Evolutionary conservation across 2,888 invertebrate species (phyloP).

Genomic region (Lysandra bellargus): DNA sequence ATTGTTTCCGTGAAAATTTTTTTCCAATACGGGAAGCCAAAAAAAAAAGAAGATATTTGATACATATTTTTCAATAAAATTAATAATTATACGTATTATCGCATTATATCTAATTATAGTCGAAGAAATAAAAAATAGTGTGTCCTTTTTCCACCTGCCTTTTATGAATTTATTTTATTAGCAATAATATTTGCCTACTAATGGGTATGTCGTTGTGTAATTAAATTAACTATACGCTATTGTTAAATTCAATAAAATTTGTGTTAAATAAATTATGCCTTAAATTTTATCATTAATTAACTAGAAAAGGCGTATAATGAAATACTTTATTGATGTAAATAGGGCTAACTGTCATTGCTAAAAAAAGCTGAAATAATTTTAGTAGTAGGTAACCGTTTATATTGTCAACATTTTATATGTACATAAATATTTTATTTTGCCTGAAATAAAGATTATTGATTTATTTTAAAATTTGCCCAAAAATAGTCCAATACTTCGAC

Average conservation of each 20-base stretch:
- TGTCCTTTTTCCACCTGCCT: neutral
- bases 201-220: neutral
- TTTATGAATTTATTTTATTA: neutral
- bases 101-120: no score
- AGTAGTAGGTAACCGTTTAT: neutral
- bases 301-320: neutral
- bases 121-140: neutral
- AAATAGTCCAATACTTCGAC: neutral
- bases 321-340: neutral
- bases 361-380: neutral
- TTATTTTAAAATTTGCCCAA: neutral
- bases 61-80: slow-evolving; percentile 8
- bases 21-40: no score
- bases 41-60: neutral
- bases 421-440: no score
- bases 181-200: neutral
- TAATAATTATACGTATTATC: neutral
- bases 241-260: slow-evolving; percentile 5
- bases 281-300: neutral
- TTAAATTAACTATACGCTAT: neutral
- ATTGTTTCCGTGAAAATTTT: no score
- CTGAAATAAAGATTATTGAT: no score
- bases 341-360: neutral
- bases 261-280: neutral
- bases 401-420: no score